phyloP scores from a whole-genome alignment of 1,140 invertebrate species.

The Bombus picipes region DNA sequence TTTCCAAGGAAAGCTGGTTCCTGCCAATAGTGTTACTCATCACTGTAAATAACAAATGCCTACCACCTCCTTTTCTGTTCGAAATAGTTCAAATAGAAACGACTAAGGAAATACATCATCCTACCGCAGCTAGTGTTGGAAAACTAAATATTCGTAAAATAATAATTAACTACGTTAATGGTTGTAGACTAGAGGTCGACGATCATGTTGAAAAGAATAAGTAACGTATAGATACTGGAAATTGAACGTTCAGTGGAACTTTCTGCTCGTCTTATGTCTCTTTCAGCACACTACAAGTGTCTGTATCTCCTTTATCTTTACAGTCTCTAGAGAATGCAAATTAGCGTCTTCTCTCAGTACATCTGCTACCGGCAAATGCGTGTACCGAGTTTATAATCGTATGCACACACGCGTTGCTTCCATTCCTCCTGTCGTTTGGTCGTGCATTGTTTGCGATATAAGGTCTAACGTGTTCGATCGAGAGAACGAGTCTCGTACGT shows the following conservation, averaged over 20 bases:
- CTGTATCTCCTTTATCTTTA: not conserved
- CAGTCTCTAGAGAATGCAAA: slow-evolving; percentile 24
- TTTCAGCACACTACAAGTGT: not conserved
- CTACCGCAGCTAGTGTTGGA: too few relatives aligned
- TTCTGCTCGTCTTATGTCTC: not conserved
- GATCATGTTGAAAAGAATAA: not conserved
- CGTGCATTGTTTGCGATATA: slow-evolving; percentile 27
- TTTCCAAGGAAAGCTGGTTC: too few relatives aligned
- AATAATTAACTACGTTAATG: not conserved
- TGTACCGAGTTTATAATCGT: slow-evolving; percentile 24
- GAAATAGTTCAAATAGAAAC: too few relatives aligned
- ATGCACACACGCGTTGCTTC: not conserved
- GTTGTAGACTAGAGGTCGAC: not conserved
- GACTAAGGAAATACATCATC: too few relatives aligned
- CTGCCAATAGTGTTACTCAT: too few relatives aligned
- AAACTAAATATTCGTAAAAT: too few relatives aligned
- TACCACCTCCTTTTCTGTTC: too few relatives aligned
- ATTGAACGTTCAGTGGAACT: not conserved
- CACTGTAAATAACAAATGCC: too few relatives aligned
- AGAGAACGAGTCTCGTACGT: not conserved
- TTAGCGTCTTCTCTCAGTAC: not conserved
- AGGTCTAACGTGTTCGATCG: slow-evolving; percentile 1
- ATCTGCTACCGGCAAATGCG: not conserved
- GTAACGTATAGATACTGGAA: not conserved
- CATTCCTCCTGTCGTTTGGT: not conserved